Evolutionary conservation across 2,888 invertebrate species (phyloP).

Genomic region (Phortica okadai): DNA sequence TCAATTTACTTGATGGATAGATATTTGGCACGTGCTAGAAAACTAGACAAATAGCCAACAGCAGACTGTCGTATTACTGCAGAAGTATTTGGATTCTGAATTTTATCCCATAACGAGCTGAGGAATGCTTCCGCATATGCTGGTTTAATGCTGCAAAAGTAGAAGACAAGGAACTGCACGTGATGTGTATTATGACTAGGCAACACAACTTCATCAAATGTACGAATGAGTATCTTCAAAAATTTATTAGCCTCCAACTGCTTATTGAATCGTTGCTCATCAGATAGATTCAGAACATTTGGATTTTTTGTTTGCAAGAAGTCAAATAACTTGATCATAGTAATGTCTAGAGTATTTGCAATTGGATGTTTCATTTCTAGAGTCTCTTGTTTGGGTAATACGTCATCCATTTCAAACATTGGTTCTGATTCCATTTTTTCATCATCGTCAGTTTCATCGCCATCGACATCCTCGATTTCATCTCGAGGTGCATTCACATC

Average conservation of each 20-base stretch:
- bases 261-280: slow-evolving; percentile 78
- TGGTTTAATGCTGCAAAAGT: slow-evolving; percentile 82
- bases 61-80: slow-evolving; percentile 82
- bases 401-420: slow-evolving; percentile 72
- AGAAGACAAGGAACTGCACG: slow-evolving; percentile 87
- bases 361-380: slow-evolving; percentile 78
- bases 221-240: slow-evolving; percentile 80
- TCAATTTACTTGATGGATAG: background rate
- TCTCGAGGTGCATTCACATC: slow-evolving; percentile 83
- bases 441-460: slow-evolving; percentile 76
- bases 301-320: slow-evolving; percentile 78
- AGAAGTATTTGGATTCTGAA: slow-evolving; percentile 82
- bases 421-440: slow-evolving; percentile 59
- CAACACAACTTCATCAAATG: slow-evolving; percentile 88
- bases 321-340: slow-evolving; percentile 84
- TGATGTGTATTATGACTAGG: slow-evolving; percentile 90
- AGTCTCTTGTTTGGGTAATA: slow-evolving; percentile 36
- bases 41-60: slow-evolving; percentile 86
- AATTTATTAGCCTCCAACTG: slow-evolving; percentile 63
- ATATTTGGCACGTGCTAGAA: slow-evolving; percentile 83
- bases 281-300: slow-evolving; percentile 40
- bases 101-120: slow-evolving; percentile 85
- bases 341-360: slow-evolving; percentile 85
- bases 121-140: slow-evolving; percentile 80
- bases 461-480: slow-evolving; percentile 79